Conservation (phyloP, 1,140 invertebrate genomes). For the Tetraneura akinire region DNA sequence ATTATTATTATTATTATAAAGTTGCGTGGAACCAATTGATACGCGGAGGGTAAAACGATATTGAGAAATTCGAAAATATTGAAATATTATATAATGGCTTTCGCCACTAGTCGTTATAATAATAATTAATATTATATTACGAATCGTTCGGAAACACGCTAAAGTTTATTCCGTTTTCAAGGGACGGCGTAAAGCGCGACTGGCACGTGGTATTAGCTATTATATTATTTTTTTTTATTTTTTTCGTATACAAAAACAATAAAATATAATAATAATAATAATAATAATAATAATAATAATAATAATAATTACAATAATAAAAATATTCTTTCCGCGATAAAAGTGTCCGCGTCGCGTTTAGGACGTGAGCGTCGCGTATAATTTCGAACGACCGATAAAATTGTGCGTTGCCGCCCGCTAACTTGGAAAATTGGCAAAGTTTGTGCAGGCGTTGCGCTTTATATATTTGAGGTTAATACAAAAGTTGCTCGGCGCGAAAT, state of each 20-base stretch:
- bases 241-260: background rate
- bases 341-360: background rate
- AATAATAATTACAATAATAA: too few species aligned
- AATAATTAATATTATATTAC: too few species aligned
- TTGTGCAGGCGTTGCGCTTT: background rate
- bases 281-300: too few species aligned
- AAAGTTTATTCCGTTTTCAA: too few species aligned
- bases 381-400: slow-evolving; percentile 35
- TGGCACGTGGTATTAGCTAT: background rate
- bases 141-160: too few species aligned
- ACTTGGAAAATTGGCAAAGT: slow-evolving; percentile 48
- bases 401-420: background rate
- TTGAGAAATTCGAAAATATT: background rate
- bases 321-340: too few species aligned
- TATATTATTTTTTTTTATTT: background rate
- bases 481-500: slow-evolving; percentile 18
- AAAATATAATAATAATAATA: slow-evolving; percentile 14
- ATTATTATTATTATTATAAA: too few species aligned
- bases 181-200: too few species aligned
- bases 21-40: background rate
- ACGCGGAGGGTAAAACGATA: background rate
- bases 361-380: background rate
- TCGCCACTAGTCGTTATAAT: too few species aligned
- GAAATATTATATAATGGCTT: background rate
- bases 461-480: slow-evolving; percentile 29